Base-by-base conservation (phyloP, 2,113 vertebrate genomes). In the Elaphurus davidianus region DNA sequence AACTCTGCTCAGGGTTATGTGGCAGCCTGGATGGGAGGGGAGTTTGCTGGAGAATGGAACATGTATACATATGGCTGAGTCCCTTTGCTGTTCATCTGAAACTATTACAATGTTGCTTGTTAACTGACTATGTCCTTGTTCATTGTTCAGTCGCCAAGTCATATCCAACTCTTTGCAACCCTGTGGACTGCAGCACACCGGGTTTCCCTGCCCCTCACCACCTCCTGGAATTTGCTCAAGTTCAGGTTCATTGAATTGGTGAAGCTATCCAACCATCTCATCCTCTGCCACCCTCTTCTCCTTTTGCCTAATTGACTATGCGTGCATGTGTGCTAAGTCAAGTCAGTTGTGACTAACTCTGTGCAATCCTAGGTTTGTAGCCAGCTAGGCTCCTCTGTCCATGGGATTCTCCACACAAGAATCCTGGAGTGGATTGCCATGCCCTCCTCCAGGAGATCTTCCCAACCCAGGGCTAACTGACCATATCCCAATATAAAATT, bases 261-360 rank as follows among this genome's bases (percentile, higher is more conserved):
- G 67, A 74, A 74, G n/a, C n/a, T 10, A 74, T 40, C n/a, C 36
- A 74, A 74, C 21, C 67, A 25, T 40, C 67, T 25, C 36, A 40
- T 74, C 10, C 21, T 3, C 19, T 23, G 67, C n/a, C 10, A 23
- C 19, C 36, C 67, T 40, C n/a, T 74, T 74, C 67, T 23, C 36
- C 36, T 74, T 74, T 74, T 40, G 67, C 67, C 67, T 74, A 13
- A 74, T 25, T 74, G 67, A 74, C 67, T 13, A 23, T 40, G 10
- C 0, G 0, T 0, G 5, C 10, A 6, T 40, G 19, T 0, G 2
- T 12, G 19, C 21, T 25, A 74, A 74, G 36, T 74, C 5, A 2
- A 12, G 36, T 74, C 19, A 74, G 67, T 40, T 5, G 0, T 25
- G 67, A 40, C 67, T 74, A 36, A 74, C 36, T 36, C 19, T 23